A percentile compares a stretch with the other conserved stretches of the same genome.
These are phyloP conservation scores for Syngnathus acus DNA, from an alignment of 2,797 vertebrate genomes.

Conservation along the genomic window DNA sequence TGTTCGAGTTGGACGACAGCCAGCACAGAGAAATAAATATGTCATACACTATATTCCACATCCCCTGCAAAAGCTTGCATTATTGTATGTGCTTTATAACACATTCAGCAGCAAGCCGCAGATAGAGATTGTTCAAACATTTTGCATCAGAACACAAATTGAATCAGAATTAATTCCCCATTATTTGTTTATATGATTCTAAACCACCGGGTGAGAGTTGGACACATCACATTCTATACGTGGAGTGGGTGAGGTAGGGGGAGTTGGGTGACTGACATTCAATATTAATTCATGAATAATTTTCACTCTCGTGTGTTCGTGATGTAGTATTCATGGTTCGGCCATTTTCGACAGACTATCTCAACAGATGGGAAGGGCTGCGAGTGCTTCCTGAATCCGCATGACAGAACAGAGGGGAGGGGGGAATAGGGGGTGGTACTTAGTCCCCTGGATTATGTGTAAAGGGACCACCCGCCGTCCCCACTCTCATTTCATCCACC, in stretches of 20 bases:
- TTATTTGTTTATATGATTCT: not conserved
- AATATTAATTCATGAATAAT: not conserved
- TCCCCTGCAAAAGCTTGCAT: not conserved
- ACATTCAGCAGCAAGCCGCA: not conserved
- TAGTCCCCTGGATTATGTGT: slow-evolving; percentile 34
- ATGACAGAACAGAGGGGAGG: slow-evolving; percentile 46
- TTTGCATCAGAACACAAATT: not conserved
- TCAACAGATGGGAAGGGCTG: slow-evolving; percentile 23
- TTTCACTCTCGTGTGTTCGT: not conserved
- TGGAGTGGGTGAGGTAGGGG: not conserved
- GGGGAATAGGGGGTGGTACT: slow-evolving; percentile 48
- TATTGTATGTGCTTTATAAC: not conserved
- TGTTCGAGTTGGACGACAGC: not conserved
- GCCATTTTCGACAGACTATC: not conserved
- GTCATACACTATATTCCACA: not conserved
- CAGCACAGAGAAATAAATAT: not conserved
- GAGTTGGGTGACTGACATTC: not conserved
- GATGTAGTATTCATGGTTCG: not conserved
- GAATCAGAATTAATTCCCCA: not conserved
- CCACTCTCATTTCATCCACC: slow-evolving; percentile 25
- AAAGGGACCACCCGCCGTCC: slow-evolving; percentile 19
- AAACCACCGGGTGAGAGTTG: not conserved
- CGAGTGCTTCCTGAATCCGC: slow-evolving; percentile 43
- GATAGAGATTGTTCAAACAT: not conserved
- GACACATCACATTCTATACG: not conserved